These are phyloP conservation scores for Edolisoma coerulescens DNA, from an alignment of 2,113 vertebrate genomes.

Conservation along the genomic window DNA sequence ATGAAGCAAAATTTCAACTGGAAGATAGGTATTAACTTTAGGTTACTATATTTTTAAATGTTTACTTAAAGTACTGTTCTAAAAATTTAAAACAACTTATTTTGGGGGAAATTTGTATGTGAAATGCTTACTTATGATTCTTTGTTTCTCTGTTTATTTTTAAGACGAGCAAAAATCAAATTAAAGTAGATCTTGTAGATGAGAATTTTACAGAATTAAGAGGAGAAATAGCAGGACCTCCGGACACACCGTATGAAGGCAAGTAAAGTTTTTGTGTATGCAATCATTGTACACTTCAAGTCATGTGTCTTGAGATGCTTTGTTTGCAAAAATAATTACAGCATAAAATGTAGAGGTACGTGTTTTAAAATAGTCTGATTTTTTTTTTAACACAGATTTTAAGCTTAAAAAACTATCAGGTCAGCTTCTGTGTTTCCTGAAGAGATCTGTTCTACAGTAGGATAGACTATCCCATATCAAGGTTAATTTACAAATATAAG, in stretches of 20 bases:
- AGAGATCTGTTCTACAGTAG: neutral
- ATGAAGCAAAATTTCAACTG: neutral
- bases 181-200: constrained; percentile 99
- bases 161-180: constrained; percentile 99
- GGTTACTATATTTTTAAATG: neutral
- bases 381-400: neutral
- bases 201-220: constrained; percentile 99
- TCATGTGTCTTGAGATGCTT: neutral
- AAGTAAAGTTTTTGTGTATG: constrained; percentile 71
- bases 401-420: neutral
- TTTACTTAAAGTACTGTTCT: neutral
- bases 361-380: neutral
- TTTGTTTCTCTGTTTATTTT: constrained; percentile 75
- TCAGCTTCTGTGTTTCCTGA: neutral
- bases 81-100: neutral
- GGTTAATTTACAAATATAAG: neutral
- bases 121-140: constrained; percentile 41
- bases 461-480: neutral
- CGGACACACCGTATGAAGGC: constrained; percentile 99
- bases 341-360: neutral
- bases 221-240: constrained; percentile 98
- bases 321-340: neutral
- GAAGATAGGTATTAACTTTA: neutral
- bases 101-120: neutral
- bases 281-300: constrained; percentile 24